A percentile compares a stretch with the other conserved stretches of the same genome.
Conservation (phyloP, 2,113 vertebrate genomes). For the Puffinus mauretanicus region DNA sequence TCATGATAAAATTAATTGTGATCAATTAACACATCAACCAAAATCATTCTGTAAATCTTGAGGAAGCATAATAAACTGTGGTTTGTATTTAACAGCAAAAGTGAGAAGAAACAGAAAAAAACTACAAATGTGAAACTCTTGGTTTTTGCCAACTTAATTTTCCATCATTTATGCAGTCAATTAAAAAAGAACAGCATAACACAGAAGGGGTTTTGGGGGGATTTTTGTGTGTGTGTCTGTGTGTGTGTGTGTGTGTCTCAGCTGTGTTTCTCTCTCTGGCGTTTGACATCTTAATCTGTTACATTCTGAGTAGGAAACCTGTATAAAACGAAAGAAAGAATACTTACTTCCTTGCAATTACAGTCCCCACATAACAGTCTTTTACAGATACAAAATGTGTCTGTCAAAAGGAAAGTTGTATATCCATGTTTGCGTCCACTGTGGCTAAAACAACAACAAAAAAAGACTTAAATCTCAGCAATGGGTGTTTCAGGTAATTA, state of each 20-base stretch:
- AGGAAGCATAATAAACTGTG: background rate
- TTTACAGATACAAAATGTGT: background rate
- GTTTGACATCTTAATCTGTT: background rate
- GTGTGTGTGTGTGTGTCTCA: background rate
- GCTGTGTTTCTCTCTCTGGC: background rate
- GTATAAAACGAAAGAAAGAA: background rate
- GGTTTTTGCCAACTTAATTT: background rate
- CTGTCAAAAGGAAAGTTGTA: background rate
- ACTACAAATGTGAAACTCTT: background rate
- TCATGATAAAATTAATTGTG: background rate
- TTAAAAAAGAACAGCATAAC: background rate
- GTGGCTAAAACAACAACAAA: background rate
- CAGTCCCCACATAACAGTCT: background rate
- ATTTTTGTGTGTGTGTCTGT: background rate
- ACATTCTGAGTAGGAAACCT: background rate
- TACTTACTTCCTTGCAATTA: background rate
- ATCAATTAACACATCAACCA: background rate
- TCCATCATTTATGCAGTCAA: background rate
- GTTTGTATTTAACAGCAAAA: background rate
- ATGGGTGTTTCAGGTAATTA: background rate
- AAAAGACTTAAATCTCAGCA: background rate
- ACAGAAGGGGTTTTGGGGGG: background rate
- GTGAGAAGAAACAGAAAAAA: background rate
- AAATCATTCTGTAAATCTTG: background rate
- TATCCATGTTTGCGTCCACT: background rate